phyloP scores from a whole-genome alignment of 2,113 vertebrate species.

The Nothocercus nigrocapillus region DNA sequence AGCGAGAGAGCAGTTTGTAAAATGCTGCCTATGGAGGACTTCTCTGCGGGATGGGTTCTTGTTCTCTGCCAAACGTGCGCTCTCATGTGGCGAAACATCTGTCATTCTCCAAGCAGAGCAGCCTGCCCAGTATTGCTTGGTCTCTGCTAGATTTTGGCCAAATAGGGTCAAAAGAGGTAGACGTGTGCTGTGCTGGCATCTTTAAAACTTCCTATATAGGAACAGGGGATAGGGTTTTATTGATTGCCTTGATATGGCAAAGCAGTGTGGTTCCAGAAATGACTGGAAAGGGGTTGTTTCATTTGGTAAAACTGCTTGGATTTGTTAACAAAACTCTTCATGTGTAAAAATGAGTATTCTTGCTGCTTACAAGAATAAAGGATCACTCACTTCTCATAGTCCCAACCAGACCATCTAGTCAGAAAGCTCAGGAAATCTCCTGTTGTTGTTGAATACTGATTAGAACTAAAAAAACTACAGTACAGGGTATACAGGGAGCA shows the following conservation, averaged over 20 bases:
- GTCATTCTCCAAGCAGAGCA: neutral
- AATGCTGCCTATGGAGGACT: neutral
- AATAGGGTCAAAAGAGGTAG: neutral
- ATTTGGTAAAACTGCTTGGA: neutral
- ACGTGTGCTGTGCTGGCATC: neutral
- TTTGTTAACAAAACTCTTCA: neutral
- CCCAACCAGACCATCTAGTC: neutral
- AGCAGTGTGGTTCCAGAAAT: neutral
- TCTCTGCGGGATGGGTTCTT: neutral
- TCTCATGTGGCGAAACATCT: neutral
- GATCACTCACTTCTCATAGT: neutral
- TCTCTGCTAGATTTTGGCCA: neutral
- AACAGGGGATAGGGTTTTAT: neutral
- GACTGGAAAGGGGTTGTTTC: neutral
- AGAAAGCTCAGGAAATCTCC: neutral
- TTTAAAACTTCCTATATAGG: neutral
- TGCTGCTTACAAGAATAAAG: neutral
- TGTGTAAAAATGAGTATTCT: neutral
- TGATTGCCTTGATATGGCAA: neutral
- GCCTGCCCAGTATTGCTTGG: neutral
- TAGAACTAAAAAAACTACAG: neutral
- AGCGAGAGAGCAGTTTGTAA: neutral
- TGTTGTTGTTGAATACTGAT: constrained; percentile 6
- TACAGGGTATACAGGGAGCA: neutral
- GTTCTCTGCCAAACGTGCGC: neutral